Evolutionary conservation across 2,888 invertebrate genomes (phyloP).

Genomic region (Ochropacha duplaris): DNA sequence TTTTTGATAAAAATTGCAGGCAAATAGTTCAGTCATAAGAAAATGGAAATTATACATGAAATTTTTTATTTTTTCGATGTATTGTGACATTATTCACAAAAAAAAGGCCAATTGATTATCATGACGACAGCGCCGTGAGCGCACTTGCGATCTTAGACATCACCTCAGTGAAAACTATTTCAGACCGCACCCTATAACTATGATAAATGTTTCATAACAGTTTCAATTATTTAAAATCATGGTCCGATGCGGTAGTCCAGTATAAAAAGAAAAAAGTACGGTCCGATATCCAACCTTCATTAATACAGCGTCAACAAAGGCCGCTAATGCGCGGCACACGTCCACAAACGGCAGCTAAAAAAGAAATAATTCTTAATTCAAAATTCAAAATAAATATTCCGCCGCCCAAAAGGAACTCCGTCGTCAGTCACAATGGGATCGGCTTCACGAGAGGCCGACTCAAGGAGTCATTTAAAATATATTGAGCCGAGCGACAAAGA

Average conservation of each 20-base stretch:
- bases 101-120: no score
- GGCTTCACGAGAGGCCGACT: slow-evolving; percentile 60
- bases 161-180: no score
- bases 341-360: slow-evolving; percentile 74
- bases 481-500: slow-evolving; percentile 73
- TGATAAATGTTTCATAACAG: not conserved
- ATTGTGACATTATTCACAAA: no score
- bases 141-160: no score
- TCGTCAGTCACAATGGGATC: slow-evolving; percentile 70
- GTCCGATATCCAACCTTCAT: slow-evolving; percentile 61
- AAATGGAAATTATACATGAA: no score
- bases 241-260: slow-evolving; percentile 53
- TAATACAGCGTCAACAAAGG: slow-evolving; percentile 71
- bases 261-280: slow-evolving; percentile 29
- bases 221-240: slow-evolving; percentile 6
- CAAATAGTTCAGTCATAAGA: no score
- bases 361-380: slow-evolving; percentile 79
- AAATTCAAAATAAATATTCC: slow-evolving; percentile 59
- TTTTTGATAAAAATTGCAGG: no score
- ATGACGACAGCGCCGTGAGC: no score
- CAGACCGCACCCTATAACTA: no score
- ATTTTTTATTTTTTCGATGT: no score
- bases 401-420: slow-evolving; percentile 61
- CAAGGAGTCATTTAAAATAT: slow-evolving; percentile 79
- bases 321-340: slow-evolving; percentile 79